Conservation (phyloP, 2,797 vertebrate species). For the Notamacropus eugenii region DNA sequence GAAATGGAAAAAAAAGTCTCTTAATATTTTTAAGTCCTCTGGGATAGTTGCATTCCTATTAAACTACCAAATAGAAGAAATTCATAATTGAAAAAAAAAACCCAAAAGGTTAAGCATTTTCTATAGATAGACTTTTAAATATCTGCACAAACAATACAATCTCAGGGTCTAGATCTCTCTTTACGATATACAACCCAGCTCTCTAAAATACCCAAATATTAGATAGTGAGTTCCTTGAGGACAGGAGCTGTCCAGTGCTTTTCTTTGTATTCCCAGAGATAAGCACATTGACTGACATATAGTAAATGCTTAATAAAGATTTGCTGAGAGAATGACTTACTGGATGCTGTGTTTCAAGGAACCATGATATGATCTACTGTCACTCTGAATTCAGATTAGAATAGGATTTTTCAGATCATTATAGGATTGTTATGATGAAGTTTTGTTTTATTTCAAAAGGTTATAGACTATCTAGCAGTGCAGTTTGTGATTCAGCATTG, state of each 20-base stretch:
- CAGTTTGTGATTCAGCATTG: neutral
- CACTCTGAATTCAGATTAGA: neutral
- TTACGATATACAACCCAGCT: neutral
- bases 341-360: neutral
- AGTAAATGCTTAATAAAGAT: neutral
- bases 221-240: neutral
- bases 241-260: neutral
- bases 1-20: neutral
- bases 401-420: neutral
- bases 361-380: neutral
- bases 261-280: fast-evolving
- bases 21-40: neutral
- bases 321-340: neutral
- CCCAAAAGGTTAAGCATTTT: neutral
- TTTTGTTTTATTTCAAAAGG: neutral
- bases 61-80: conserved; percentile 35
- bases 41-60: neutral
- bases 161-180: neutral
- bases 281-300: neutral
- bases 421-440: neutral
- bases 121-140: conserved; percentile 44
- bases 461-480: neutral
- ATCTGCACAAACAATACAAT: conserved; percentile 10
- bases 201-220: neutral
- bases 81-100: neutral